Percentiles rank a stretch among this genome's conserved stretches.
phyloP scores from a whole-genome alignment of 1,140 invertebrate genomes.

The Leptinotarsa lineolata region DNA sequence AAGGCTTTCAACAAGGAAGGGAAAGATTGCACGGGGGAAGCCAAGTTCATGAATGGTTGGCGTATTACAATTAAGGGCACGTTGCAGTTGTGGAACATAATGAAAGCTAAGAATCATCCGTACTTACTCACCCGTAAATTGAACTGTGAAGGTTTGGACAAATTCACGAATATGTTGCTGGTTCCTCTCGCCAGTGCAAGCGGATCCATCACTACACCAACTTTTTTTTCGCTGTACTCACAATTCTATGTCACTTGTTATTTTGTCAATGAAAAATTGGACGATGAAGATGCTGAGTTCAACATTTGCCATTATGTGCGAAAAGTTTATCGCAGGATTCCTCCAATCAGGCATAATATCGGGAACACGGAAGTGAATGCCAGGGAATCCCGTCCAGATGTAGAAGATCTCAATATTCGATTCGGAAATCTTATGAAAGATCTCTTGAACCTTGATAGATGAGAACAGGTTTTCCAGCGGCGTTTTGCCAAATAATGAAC shows the following conservation, averaged over 20 bases:
- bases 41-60: neutral
- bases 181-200: neutral
- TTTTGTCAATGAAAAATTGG: neutral
- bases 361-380: neutral
- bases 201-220: neutral
- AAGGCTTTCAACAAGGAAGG: neutral
- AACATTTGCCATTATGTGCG: neutral
- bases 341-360: neutral
- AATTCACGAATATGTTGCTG: neutral
- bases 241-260: neutral
- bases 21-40: neutral
- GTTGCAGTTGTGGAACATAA: neutral
- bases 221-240: neutral
- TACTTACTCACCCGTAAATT: neutral
- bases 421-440: no score
- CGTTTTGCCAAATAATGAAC: no score
- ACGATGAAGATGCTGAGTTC: neutral
- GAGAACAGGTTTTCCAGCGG: no score
- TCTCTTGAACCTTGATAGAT: no score
- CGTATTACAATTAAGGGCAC: neutral
- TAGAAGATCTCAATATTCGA: no score
- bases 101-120: neutral
- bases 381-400: no score
- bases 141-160: neutral
- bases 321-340: neutral